Evolutionary conservation across 2,888 invertebrate species (phyloP), one percentile per base, ranked within the genome.

Genomic region (Toxonevra muliebris): DNA sequence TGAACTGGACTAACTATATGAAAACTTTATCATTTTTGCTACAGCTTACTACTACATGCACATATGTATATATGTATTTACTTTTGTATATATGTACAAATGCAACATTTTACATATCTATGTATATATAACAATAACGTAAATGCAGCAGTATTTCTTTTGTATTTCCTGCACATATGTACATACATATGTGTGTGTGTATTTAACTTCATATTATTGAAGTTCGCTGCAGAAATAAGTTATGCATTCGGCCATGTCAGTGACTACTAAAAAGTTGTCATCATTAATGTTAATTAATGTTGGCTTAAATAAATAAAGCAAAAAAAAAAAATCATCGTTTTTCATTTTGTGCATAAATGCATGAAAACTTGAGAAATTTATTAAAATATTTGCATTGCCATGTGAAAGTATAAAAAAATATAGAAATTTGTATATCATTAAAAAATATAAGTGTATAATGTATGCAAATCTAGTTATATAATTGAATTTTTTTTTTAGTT

Each of bases 31-130:
- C 64, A 64, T 55, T 62, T 52, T 48, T 20, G 48, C 69, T 61
- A 68, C 69, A 71, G 71, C 67, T 73, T 69, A 68, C 41, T 54
- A 42, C 59, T 62, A 50, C 43, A 60, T 59, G 58, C 65, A 64
- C 64, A 52, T 57, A 58, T 58, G 54, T 30, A 30, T 43, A 43
- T 53, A 65, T 45, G 30, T 40, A 57, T 53, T 48, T 8, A n/a
- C 12, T 19, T 55, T 3, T 52, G 11, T 30, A 55, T 30, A 2
- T 30, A 30, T 30, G 40, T 55, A 61, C 20, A 61, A 57, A 13
- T 15, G 11, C 8, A 52, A n/a, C 52, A n/a, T n/a, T n/a, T n/a
- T n/a, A n/a, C n/a, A n/a, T n/a, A n/a, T n/a, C n/a, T n/a, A n/a
- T n/a, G n/a, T n/a, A n/a, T n/a, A n/a, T n/a, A n/a, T n/a, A n/a